Conservation (phyloP, 2,888 invertebrate species). For the Oscheius sp. region DNA sequence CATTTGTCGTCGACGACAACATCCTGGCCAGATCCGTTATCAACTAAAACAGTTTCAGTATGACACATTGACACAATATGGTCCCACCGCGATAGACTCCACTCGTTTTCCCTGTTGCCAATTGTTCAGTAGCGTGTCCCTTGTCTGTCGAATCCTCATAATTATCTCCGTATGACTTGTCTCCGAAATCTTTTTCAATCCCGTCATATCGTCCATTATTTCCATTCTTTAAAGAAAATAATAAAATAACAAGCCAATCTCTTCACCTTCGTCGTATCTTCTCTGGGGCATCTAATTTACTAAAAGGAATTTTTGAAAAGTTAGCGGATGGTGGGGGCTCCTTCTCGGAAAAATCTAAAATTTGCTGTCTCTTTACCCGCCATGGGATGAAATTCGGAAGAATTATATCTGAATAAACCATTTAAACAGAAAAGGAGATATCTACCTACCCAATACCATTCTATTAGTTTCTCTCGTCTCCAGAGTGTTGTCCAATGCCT, state of each 20-base stretch:
- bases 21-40: conserved; percentile 39
- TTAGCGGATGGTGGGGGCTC: conserved; percentile 91
- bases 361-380: conserved; percentile 82
- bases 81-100: conserved; percentile 58
- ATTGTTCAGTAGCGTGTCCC: conserved; percentile 87
- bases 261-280: conserved; percentile 31
- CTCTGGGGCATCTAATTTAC: conserved; percentile 21
- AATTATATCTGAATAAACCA: conserved; percentile 48
- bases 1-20: conserved; percentile 33
- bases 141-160: conserved; percentile 80
- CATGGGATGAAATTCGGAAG: conserved; percentile 81
- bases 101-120: conserved; percentile 92
- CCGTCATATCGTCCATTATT: conserved; percentile 91
- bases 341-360: conserved; percentile 90
- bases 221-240: conserved; percentile 79
- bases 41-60: conserved; percentile 32
- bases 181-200: conserved; percentile 86
- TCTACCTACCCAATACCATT: conserved; percentile 26
- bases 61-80: conserved; percentile 11
- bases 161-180: conserved; percentile 84
- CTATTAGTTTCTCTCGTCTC: conserved; percentile 33
- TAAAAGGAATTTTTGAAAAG: conserved; percentile 75
- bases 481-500: conserved; percentile 34
- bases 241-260: not conserved
- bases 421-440: not conserved